Base-by-base conservation (phyloP, 2,888 invertebrate species). In the Epiblema foenella region DNA sequence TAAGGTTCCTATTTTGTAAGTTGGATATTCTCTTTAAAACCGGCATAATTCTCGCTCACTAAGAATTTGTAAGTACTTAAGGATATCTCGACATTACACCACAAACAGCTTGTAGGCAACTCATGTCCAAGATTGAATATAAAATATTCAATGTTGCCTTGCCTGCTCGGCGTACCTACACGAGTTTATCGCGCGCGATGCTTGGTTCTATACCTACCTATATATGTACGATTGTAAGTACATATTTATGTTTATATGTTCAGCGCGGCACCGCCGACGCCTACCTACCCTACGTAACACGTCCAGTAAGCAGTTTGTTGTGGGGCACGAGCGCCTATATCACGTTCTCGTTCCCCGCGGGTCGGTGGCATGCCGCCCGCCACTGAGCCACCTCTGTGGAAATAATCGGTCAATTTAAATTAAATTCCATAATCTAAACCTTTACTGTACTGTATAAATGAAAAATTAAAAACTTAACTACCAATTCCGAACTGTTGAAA, bases 221-320 rank as follows among this genome's bases (percentile, higher is more conserved):
- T 79, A 78, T 76, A 77, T 33, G 78, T 78, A 77, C 77, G 80
- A 77, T 80, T 84, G 62, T 77, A 74, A 73, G 68, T 76, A 76
- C 70, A 74, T 73, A 77, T 85, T 80, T 86, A 80, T 87, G 85
- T 87, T 85, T 88, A 87, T 85, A 86, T 88, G 86, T 88, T 88
- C 84, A 85, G 86, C 85, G 87, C 87, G 84, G 86, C 86, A 86
- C 85, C 88, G 86, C 87, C 89, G 90, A 67, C 71, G 71, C 66
- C 67, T 71, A 62, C 90, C 90, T 24, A 24, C 24, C 24, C 24
- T 90, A 91, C 91, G 88, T 91, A 92, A 91, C 89, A 89, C 89
- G 90, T 91, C 90, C 91, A 91, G 89, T 91, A 91, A 91, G 91
- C 92, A 91, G 91, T 92, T 92, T 93, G 91, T 92, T 92, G 90